Conservation (phyloP, 1,140 invertebrate genomes). For the Saccostrea glomerata region DNA sequence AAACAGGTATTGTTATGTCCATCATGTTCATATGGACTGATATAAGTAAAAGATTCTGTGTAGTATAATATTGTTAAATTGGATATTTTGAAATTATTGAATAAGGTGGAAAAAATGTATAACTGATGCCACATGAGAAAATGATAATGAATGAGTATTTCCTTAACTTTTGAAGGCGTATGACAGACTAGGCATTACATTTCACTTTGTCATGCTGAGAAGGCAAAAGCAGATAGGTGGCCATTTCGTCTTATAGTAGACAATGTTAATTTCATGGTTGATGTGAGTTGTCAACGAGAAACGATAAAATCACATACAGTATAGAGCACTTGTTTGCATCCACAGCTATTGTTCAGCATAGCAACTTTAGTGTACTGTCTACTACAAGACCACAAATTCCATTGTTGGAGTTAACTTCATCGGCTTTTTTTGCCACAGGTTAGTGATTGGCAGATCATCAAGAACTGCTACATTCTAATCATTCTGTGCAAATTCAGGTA, state of each 20-base stretch:
- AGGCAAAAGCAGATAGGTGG: slow-evolving; percentile 39
- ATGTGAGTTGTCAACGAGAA: slow-evolving; percentile 31
- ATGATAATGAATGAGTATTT: no score
- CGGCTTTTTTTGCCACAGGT: slow-evolving; percentile 26
- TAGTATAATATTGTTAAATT: no score
- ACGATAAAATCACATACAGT: slow-evolving; percentile 38
- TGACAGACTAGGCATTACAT: slow-evolving; percentile 40
- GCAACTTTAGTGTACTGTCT: not conserved
- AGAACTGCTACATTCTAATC: not conserved
- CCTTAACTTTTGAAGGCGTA: slow-evolving; percentile 21
- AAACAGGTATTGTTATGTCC: no score
- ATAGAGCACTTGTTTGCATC: slow-evolving; percentile 53
- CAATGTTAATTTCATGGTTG: slow-evolving; percentile 51
- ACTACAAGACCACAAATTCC: slow-evolving; percentile 16
- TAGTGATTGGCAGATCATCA: slow-evolving; percentile 38
- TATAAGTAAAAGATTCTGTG: no score
- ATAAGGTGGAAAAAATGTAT: no score
- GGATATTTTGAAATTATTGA: no score
- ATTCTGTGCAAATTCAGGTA: no score
- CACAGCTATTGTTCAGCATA: slow-evolving; percentile 49
- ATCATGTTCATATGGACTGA: no score
- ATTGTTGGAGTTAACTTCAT: not conserved
- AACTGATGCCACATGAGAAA: no score
- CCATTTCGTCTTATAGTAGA: slow-evolving; percentile 43
- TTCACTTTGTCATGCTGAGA: slow-evolving; percentile 40